Conservation (phyloP, 1,140 invertebrate genomes). For the Oreohelix idahoensis region DNA sequence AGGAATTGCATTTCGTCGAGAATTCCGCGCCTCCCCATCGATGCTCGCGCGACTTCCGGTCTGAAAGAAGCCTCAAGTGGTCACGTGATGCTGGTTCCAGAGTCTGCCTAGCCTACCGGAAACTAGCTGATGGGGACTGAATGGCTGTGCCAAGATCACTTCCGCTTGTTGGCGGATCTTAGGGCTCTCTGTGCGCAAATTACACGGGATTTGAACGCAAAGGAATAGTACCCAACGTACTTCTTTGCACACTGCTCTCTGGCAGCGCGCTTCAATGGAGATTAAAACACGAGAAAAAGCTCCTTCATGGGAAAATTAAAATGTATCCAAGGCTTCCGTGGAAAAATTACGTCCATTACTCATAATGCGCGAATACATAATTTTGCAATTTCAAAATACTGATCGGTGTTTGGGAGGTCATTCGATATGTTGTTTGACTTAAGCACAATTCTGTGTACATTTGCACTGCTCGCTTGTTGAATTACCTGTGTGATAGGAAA, state of each 20-base stretch:
- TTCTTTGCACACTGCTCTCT: neutral
- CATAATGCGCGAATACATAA: neutral
- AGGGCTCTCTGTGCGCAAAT: conserved; percentile 29
- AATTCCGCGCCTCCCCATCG: conserved; percentile 29
- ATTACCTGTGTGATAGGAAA: too few relatives aligned
- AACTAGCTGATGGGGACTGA: conserved; percentile 26
- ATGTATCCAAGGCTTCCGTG: neutral
- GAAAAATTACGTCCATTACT: neutral
- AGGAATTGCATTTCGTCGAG: conserved; percentile 28
- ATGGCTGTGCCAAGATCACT: conserved; percentile 21
- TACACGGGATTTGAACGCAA: conserved; percentile 30
- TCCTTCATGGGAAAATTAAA: neutral
- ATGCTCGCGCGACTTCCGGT: conserved; percentile 29
- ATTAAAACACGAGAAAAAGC: neutral
- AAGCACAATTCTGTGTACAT: neutral
- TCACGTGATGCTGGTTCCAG: conserved; percentile 35
- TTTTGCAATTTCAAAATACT: neutral
- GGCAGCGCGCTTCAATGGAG: neutral
- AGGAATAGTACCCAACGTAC: neutral
- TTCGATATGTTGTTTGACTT: neutral
- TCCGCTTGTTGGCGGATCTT: conserved; percentile 6
- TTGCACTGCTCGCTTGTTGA: too few relatives aligned
- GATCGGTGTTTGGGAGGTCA: neutral
- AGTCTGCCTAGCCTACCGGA: conserved; percentile 7
- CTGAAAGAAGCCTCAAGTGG: conserved; percentile 23